These are phyloP conservation scores for Moxostoma hubbsi DNA, from an alignment of 2,797 vertebrate species.

Conservation along the genomic window DNA sequence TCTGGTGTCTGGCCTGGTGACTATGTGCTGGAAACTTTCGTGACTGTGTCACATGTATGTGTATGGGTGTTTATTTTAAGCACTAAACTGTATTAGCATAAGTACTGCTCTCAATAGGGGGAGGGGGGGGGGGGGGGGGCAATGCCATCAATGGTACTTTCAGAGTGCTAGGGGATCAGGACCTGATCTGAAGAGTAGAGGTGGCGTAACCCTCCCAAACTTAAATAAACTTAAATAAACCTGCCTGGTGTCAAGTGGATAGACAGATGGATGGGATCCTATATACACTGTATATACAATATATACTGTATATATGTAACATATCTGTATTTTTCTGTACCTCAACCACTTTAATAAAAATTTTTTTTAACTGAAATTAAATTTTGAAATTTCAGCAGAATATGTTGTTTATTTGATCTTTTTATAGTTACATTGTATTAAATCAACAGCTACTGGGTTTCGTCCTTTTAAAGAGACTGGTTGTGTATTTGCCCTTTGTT, in stretches of 20 bases:
- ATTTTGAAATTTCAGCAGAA: neutral
- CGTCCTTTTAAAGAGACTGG: neutral
- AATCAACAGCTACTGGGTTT: constrained; percentile 10
- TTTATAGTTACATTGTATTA: constrained; percentile 31
- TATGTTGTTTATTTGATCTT: constrained; percentile 17
- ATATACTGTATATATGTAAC: constrained; percentile 1
- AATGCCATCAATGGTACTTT: neutral
- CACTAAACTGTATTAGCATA: constrained; percentile 12
- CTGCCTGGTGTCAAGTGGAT: neutral
- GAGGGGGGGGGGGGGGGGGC: neutral
- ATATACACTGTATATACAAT: neutral
- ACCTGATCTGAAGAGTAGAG: neutral
- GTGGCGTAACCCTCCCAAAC: neutral
- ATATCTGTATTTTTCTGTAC: neutral
- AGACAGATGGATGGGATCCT: neutral
- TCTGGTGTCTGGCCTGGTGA: constrained; percentile 12
- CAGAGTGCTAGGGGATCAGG: neutral
- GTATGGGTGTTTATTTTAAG: constrained; percentile 31
- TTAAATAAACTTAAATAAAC: neutral
- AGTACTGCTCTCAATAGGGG: constrained; percentile 2
- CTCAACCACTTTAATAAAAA: neutral
- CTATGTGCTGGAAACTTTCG: constrained; percentile 19
- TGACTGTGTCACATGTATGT: constrained; percentile 18
- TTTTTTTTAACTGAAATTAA: neutral
- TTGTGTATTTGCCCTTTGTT: constrained; percentile 8